Conservation (phyloP, 2,888 invertebrate species). For the Pseudococcus jackbeardsleyi region DNA sequence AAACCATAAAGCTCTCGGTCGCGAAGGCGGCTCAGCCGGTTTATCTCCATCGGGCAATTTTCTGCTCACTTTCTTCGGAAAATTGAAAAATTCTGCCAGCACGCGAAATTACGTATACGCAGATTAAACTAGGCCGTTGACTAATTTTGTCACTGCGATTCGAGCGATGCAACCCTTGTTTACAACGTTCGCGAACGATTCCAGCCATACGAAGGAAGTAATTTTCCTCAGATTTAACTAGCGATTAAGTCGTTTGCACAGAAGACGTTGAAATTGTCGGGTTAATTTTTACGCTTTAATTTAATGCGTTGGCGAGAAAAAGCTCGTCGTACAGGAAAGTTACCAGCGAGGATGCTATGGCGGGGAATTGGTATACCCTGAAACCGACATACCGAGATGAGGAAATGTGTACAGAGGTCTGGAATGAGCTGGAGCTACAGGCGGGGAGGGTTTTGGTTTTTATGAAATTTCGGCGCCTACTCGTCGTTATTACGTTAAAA, state of each 20-base stretch:
- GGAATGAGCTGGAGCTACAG: too few relatives aligned
- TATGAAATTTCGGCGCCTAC: slow-evolving; percentile 53
- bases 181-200: slow-evolving; percentile 32
- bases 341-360: not conserved
- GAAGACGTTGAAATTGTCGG: slow-evolving; percentile 19
- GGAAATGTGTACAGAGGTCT: not conserved
- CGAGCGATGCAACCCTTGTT: not conserved
- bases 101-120: slow-evolving; percentile 14
- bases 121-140: slow-evolving; percentile 24
- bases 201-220: not conserved
- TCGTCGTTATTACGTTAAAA: slow-evolving; percentile 53
- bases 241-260: slow-evolving; percentile 32
- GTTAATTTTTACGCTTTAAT: slow-evolving; percentile 32
- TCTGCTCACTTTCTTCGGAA: slow-evolving; percentile 30
- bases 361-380: not conserved
- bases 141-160: not conserved
- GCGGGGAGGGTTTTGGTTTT: not conserved
- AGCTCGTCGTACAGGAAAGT: not conserved
- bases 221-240: slow-evolving; percentile 19
- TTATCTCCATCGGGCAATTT: slow-evolving; percentile 15
- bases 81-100: slow-evolving; percentile 18
- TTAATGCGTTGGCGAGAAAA: not conserved
- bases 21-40: not conserved
- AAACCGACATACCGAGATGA: not conserved
- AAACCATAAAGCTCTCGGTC: not conserved